Base-by-base conservation (phyloP, 1,140 invertebrate genomes). In the Cydia fagiglandana region DNA sequence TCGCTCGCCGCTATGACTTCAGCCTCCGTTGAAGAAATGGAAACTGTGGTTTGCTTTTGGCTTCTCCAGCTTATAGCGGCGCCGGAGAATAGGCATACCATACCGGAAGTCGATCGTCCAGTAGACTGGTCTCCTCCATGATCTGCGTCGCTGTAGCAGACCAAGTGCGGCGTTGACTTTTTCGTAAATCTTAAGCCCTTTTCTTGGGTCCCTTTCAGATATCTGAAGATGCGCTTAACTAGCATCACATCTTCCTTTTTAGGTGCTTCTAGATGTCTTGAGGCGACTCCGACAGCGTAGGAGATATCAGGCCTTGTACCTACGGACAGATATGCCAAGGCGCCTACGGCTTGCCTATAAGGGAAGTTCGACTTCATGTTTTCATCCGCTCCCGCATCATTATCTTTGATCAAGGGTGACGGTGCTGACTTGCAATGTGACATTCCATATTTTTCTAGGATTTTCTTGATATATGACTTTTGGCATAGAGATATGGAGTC, bases 301-400 rank as follows among this genome's bases (percentile, higher is more conserved):
- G 84, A 84, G 17, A 93, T 78, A 75, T 93, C 87, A n/a, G 92
- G 88, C 79, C 92, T 87, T 15, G 91, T 91, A 5, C 83, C 84
- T 41, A 86, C 78, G 82, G 88, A 56, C 45, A 79, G 61, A 53
- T 88, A 91, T 78, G 92, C 86, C 20, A 93, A 73, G 17, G 87
- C 77, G 70, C 90, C 89, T 68, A 93, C 81, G 34, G 34, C 34
- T 34, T 34, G 34, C 5, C 34, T 34, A 34, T 34, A 34, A 34
- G 34, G 34, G 5, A 34, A 34, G 34, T 34, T 34, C 5, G 34
- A 34, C 34, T 34, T 34, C 34, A 34, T 34, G 34, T 34, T 47
- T 12, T 47, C 45, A 47, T 73, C 28, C 73, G 0, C 50, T 10
- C 2, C 73, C 61, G 53, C 5, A 34, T 34, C 68, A 73, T 73